Percentiles rank a stretch among this genome's conserved stretches.
Conservation (phyloP, 2,797 vertebrate genomes). For the Premnoplex brunnescens region DNA sequence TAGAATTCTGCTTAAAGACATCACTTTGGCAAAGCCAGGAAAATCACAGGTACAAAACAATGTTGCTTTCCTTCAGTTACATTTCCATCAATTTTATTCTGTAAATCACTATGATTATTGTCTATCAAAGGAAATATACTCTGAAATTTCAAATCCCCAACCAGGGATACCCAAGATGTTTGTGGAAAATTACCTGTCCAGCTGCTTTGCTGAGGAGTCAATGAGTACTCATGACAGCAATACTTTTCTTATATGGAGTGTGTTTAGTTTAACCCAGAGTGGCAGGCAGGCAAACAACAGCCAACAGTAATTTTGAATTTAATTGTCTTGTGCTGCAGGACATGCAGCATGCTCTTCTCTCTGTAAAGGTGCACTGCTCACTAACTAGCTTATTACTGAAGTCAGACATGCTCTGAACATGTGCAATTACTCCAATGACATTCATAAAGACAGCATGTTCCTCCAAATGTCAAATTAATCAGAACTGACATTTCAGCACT, state of each 20-base stretch:
- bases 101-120: not conserved
- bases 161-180: not conserved
- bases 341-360: not conserved
- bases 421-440: not conserved
- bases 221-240: not conserved
- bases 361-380: not conserved
- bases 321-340: not conserved
- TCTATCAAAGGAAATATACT: not conserved
- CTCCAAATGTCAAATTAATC: not conserved
- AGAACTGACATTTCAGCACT: constrained; percentile 9
- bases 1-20: not conserved
- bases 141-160: not conserved
- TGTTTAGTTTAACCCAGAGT: not conserved
- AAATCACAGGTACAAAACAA: not conserved
- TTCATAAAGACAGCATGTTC: not conserved
- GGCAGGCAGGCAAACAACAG: not conserved
- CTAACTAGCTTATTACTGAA: not conserved
- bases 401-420: not conserved
- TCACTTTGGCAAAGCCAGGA: not conserved
- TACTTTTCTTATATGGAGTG: not conserved
- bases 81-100: not conserved
- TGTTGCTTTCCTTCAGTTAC: not conserved
- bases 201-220: not conserved
- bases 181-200: not conserved
- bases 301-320: not conserved